A percentile compares a stretch with the other conserved stretches of the same genome.
These are phyloP conservation scores for Nettapus auritus DNA, from an alignment of 2,113 vertebrate species.

Conservation along the genomic window DNA sequence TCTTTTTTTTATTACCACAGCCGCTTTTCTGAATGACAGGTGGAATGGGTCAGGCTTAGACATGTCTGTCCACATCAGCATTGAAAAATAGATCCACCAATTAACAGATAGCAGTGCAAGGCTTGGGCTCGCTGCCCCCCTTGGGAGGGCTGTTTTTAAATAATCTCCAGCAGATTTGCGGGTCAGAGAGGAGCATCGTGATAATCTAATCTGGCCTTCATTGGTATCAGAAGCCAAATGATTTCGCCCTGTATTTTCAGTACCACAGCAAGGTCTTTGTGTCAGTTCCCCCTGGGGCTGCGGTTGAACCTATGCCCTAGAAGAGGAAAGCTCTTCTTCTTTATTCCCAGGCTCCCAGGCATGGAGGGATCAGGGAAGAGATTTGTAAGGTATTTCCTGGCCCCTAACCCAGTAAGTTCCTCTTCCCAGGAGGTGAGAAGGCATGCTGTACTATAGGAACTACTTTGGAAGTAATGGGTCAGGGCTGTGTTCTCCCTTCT, in stretches of 20 bases:
- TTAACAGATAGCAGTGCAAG: background rate
- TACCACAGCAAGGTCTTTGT: background rate
- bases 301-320: background rate
- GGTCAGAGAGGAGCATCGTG: background rate
- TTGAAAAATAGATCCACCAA: background rate
- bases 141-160: background rate
- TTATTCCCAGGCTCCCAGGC: background rate
- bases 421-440: background rate
- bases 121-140: fast-evolving
- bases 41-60: background rate
- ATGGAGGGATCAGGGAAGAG: background rate
- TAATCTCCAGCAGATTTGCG: background rate
- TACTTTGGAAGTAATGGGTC: background rate
- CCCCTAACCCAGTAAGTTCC: background rate
- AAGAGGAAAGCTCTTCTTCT: background rate
- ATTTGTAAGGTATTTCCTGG: background rate
- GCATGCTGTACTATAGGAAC: background rate
- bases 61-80: background rate
- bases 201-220: background rate
- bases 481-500: background rate
- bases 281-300: background rate
- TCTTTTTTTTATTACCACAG: background rate
- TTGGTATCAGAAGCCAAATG: background rate
- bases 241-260: background rate
- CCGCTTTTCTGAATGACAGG: background rate